phyloP scores from a whole-genome alignment of 2,888 invertebrate genomes.

The Drosophila infuscata region DNA sequence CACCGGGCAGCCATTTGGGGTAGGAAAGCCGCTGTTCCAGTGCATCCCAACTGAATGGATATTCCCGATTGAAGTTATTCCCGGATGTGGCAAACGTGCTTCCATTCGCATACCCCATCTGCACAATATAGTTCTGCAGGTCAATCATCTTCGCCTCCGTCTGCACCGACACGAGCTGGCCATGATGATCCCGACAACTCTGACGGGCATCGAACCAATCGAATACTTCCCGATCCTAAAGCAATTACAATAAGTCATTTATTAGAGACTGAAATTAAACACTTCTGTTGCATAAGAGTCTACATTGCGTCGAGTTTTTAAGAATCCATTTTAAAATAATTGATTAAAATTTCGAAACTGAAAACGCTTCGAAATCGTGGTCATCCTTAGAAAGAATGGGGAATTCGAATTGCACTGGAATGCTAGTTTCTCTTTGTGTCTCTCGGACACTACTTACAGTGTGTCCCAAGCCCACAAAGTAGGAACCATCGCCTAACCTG shows the following conservation, averaged over 20 bases:
- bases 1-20: conserved; percentile 40
- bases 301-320: no score
- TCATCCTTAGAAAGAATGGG: background rate
- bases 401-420: background rate
- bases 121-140: conserved; percentile 30
- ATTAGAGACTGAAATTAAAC: background rate
- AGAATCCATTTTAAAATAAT: no score
- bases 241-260: background rate
- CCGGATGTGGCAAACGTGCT: conserved; percentile 54
- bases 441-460: no score
- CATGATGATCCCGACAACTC: conserved; percentile 23
- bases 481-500: background rate
- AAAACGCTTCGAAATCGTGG: accelerated
- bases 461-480: background rate
- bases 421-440: no score
- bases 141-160: conserved; percentile 12
- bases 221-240: background rate
- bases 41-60: conserved; percentile 39
- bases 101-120: conserved; percentile 43
- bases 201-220: conserved; percentile 48
- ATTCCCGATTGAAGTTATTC: conserved; percentile 22
- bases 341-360: background rate
- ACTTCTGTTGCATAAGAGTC: background rate
- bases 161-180: conserved; percentile 45
- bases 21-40: conserved; percentile 5